Evolutionary conservation across 2,888 invertebrate genomes (phyloP).

Genomic region (Cosmia trapezina): DNA sequence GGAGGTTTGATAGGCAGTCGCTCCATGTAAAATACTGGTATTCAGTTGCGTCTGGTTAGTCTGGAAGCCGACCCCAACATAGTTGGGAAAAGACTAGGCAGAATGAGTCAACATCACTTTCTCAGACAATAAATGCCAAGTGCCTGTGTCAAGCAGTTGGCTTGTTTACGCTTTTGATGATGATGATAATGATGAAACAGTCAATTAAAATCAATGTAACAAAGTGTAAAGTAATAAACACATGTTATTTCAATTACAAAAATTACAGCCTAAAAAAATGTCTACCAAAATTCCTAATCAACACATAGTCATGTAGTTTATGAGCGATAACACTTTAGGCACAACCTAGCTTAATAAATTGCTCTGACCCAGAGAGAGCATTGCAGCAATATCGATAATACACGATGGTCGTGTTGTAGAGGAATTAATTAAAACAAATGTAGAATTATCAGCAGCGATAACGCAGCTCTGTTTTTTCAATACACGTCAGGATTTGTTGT

Average conservation of each 20-base stretch:
- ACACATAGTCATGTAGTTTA: neutral
- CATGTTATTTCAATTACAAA: neutral
- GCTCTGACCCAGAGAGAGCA: slow-evolving; percentile 30
- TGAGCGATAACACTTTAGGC: slow-evolving; percentile 38
- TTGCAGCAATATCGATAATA: slow-evolving; percentile 36
- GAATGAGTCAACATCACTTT: too few relatives aligned
- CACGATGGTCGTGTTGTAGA: slow-evolving; percentile 10
- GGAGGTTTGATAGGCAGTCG: too few relatives aligned
- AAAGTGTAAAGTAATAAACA: neutral
- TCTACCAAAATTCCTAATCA: slow-evolving; percentile 10
- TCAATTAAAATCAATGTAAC: neutral
- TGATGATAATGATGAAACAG: too few relatives aligned
- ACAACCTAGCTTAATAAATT: slow-evolving; percentile 31
- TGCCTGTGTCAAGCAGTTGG: too few relatives aligned
- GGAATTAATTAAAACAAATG: slow-evolving; percentile 46
- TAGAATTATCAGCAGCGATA: slow-evolving; percentile 46
- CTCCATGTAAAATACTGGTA: too few relatives aligned
- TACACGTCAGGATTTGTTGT: neutral
- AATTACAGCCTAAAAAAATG: neutral
- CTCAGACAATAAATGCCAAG: too few relatives aligned
- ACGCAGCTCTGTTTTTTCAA: slow-evolving; percentile 14
- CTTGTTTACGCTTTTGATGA: too few relatives aligned
- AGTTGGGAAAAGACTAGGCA: too few relatives aligned
- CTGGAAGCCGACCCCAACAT: too few relatives aligned
- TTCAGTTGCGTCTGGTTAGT: too few relatives aligned